These are phyloP conservation scores for Sinosuthora webbiana DNA, from an alignment of 2,113 vertebrate species.

Conservation along the genomic window DNA sequence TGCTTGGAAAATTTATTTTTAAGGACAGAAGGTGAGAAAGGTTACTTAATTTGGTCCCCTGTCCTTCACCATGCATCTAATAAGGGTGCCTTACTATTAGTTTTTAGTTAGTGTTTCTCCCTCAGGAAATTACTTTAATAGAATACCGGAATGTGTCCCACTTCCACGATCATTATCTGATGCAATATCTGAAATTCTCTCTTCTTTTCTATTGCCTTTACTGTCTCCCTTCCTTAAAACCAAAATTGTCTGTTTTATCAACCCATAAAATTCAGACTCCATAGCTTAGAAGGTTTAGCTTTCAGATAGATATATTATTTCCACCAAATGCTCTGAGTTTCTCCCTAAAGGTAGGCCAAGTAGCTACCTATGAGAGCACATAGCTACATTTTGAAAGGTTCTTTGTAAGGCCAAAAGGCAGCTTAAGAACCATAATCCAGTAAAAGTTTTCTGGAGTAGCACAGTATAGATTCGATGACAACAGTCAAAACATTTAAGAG, in stretches of 20 bases:
- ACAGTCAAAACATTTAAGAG: background rate
- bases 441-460: background rate
- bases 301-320: background rate
- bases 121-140: background rate
- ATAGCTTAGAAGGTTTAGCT: background rate
- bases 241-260: background rate
- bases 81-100: background rate
- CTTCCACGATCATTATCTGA: background rate
- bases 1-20: background rate
- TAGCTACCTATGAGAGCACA: background rate
- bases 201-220: background rate
- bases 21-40: background rate
- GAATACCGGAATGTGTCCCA: background rate
- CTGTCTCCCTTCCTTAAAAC: background rate
- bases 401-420: background rate
- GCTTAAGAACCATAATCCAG: background rate
- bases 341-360: background rate
- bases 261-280: background rate
- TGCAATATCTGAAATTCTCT: background rate
- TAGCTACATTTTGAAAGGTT: background rate
- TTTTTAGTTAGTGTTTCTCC: background rate
- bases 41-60: background rate
- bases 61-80: background rate
- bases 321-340: background rate
- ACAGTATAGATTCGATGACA: background rate